Base-by-base conservation (phyloP, 2,797 vertebrate species). In the Premnoplex brunnescens region DNA sequence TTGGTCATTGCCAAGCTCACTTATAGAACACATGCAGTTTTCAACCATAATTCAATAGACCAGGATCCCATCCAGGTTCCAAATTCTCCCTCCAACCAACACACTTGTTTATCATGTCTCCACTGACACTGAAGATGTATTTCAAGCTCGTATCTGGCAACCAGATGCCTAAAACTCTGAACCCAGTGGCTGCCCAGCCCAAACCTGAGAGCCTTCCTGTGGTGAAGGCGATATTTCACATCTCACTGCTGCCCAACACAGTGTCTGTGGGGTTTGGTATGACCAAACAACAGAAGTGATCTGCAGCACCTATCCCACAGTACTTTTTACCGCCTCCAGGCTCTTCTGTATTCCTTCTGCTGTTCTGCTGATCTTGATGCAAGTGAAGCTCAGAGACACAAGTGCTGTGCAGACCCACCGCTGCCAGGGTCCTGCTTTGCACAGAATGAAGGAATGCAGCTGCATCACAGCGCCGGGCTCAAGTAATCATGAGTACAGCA, bases 401-500 rank as follows among this genome's bases (percentile, higher is more conserved):
- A 76, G 14, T 22, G 34, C 30, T 78, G 34, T 80, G 79, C 82
- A 69, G 54, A 51, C 34, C 10, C 26, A 12, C 49, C 81, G 9
- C 66, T 85, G 9, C 0, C 0, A 74, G 28, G 67, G 6, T 32
- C 41, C 60, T 80, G 39, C 16, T 72, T 44, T 64, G 36, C 5
- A 34, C 1, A 2, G 68, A 69, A 48, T 7, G 30, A 83, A 73
- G 83, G 73, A 95, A 88, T 55, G n/a, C 54, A 78, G 85, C 85
- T 88, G 67, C 55, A 69, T 27, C 73, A 22, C 59, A 41, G 59
- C 0, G 0, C 79, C 0, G 0, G 30, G 41, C 85, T 62, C 75
- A 52, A 83, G 66, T 44, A 78, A 90, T 51, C 32, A 1, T 23
- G 54, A 48, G 51, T 20, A 32, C 6, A 84, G 28, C 34, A 15